Base-by-base conservation (phyloP, 2,888 invertebrate genomes). In the Neocrepidodera transversa region DNA sequence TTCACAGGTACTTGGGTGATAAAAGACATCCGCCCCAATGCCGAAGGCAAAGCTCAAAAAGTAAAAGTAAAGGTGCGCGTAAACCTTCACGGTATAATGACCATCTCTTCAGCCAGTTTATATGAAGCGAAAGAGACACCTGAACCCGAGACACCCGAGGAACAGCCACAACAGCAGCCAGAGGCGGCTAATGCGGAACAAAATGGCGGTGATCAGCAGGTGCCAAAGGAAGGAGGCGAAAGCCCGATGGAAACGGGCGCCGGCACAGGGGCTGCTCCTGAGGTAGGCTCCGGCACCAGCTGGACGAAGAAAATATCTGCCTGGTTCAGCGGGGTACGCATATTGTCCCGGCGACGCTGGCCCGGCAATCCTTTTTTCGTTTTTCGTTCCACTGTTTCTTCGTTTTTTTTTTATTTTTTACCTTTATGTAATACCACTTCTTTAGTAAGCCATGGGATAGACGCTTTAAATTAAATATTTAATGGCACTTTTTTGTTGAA, bases 1-100 rank as follows among this genome's bases (percentile, higher is more conserved):
- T 13, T 11, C 11, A 3, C 65, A 90, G 91, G 90, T 66, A 83
- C 85, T 58, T 94, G 91, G 86, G 81, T 85, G 45, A 87, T 95
- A 60, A 88, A 87, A 73, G 92, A 93, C 74, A 87, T 98, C 3
- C 89, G 90, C 70, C 93, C 97, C 2, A 91, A 89, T 20, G 80
- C 91, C 0, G 93, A 93, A 63, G 96, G 96, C 23, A 95, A 95
- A 73, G 87, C 91, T n/a, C 91, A 94, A 65, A 97, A 96, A 80
- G 91, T 98, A 1, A 97, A 97, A 81, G 90, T 99, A 2, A 98
- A 97, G 83, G 94, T 95, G 4, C 87, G 97, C 70, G 86, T 99
- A 53, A 97, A 97, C 82, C 85, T 92, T 48, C 92, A 99, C 78
- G 98, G 99, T 49, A 89, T 97, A 62, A 89, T 99, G 75, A 86